Percentiles rank a stretch among this genome's conserved stretches.
Conservation (phyloP, 2,113 vertebrate genomes). For the Narcine bancroftii region DNA sequence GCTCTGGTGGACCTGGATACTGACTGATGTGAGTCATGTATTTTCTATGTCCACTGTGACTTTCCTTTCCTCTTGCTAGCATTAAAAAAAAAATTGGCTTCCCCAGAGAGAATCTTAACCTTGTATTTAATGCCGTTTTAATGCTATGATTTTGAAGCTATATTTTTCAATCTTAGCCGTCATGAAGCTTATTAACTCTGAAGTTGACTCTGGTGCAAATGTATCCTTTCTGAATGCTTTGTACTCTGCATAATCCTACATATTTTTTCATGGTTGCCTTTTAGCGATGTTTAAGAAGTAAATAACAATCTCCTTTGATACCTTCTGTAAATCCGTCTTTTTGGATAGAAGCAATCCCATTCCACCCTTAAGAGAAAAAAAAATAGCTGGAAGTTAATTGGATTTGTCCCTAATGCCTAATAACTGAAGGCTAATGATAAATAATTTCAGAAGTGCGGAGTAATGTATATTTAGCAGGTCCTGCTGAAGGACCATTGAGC, state of each 20-base stretch:
- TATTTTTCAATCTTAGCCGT: background rate
- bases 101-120: no score
- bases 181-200: background rate
- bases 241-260: background rate
- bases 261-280: background rate
- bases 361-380: background rate
- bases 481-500: background rate
- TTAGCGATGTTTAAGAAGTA: background rate
- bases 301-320: background rate
- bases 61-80: background rate
- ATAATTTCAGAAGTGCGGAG: background rate
- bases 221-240: background rate
- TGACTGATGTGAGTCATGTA: background rate
- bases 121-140: no score
- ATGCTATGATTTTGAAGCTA: background rate
- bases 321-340: background rate
- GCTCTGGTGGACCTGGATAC: background rate
- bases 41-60: background rate
- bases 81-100: background rate
- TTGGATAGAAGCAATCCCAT: background rate
- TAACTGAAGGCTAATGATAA: slow-evolving; percentile 10
- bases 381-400: background rate
- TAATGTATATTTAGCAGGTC: background rate
- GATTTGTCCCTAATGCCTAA: background rate
- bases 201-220: background rate